These are phyloP conservation scores for Toxostoma redivivum DNA, from an alignment of 2,113 vertebrate species.

Conservation along the genomic window DNA sequence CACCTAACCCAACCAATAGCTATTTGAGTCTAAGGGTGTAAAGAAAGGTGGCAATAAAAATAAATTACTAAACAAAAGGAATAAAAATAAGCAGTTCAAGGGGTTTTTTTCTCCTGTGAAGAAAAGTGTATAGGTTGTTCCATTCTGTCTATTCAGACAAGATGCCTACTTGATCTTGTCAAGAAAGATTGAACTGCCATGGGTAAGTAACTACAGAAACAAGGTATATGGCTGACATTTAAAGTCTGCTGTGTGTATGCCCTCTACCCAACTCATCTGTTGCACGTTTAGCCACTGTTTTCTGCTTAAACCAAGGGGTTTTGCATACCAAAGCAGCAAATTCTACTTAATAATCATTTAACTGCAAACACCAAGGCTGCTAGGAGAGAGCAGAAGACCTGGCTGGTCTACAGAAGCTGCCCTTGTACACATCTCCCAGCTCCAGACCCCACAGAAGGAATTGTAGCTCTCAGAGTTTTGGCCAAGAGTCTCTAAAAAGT, in stretches of 20 bases:
- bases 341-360: not conserved
- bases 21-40: not conserved
- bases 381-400: not conserved
- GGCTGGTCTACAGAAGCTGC: not conserved
- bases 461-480: not conserved
- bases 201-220: not conserved
- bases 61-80: conserved; percentile 35
- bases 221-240: not conserved
- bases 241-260: not conserved
- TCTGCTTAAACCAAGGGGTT: not conserved
- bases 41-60: conserved; percentile 52
- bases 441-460: not conserved
- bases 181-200: not conserved
- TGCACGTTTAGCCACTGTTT: not conserved
- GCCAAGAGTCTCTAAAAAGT: not conserved
- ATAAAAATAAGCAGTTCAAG: not conserved
- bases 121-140: not conserved
- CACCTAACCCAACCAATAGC: not conserved
- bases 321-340: not conserved
- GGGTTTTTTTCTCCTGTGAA: not conserved
- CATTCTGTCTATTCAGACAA: not conserved
- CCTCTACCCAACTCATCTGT: not conserved
- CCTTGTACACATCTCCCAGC: not conserved
- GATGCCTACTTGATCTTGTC: not conserved
- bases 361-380: not conserved